These are phyloP conservation scores for Brachionus angularis DNA, from an alignment of 1,140 invertebrate genomes.

Conservation along the genomic window DNA sequence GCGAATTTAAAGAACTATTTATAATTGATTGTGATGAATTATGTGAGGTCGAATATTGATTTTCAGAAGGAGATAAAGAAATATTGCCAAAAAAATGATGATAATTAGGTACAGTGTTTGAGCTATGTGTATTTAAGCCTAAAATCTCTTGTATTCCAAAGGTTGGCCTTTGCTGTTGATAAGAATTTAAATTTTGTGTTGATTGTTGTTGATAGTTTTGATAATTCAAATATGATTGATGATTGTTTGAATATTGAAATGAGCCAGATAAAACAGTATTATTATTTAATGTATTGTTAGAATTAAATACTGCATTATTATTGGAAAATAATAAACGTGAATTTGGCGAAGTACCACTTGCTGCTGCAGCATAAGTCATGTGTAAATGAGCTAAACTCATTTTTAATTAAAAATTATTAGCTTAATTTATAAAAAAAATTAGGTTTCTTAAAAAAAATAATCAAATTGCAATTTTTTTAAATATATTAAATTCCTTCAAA, in stretches of 20 bases:
- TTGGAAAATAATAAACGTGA: not conserved
- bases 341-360: not conserved
- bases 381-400: conserved; percentile 44
- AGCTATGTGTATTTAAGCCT: conserved; percentile 11
- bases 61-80: conserved; percentile 7
- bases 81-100: conserved; percentile 5
- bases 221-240: too few species aligned
- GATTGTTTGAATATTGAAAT: too few species aligned
- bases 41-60: not conserved
- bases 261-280: too few species aligned
- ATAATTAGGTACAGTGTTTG: not conserved
- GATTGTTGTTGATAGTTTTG: not conserved
- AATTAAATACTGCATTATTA: too few species aligned
- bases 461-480: too few species aligned
- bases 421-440: too few species aligned
- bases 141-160: conserved; percentile 44
- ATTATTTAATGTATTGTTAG: too few species aligned
- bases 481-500: too few species aligned
- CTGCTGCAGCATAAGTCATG: conserved; percentile 37
- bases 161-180: conserved; percentile 19
- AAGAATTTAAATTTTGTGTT: not conserved
- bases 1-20: too few species aligned
- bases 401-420: too few species aligned
- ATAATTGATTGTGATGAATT: too few species aligned
- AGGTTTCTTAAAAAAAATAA: too few species aligned